Evolutionary conservation across 1,140 invertebrate species (phyloP).

Genomic region (Pogonognathellus flavescens): DNA sequence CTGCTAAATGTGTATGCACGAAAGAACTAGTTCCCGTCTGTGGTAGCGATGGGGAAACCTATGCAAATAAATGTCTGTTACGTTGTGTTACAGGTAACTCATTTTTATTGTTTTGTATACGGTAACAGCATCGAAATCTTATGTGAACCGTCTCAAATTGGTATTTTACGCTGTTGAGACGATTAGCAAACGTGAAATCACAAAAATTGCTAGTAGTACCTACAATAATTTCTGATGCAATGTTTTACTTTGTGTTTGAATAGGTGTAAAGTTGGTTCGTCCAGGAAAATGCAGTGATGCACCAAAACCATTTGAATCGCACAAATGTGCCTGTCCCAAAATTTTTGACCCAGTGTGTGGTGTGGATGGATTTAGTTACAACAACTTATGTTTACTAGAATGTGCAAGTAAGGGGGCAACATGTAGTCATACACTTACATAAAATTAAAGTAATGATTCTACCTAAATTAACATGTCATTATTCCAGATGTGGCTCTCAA

Average conservation of each 20-base stretch:
- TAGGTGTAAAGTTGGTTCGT: not conserved
- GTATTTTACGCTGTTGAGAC: too few relatives aligned
- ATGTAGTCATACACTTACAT: not conserved
- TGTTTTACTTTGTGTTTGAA: too few relatives aligned
- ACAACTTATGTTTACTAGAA: not conserved
- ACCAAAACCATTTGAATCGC: not conserved
- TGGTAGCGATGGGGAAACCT: not conserved
- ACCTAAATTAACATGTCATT: too few relatives aligned
- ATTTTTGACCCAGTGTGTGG: not conserved
- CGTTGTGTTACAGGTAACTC: not conserved
- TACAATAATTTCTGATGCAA: too few relatives aligned
- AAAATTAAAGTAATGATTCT: too few relatives aligned
- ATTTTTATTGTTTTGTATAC: not conserved
- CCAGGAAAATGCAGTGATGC: not conserved
- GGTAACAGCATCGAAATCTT: not conserved
- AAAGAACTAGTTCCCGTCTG: not conserved
- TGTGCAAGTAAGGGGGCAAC: not conserved
- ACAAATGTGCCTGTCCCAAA: not conserved
- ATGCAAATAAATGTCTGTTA: conserved; percentile 2
- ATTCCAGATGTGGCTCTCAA: too few relatives aligned
- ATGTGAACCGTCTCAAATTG: not conserved
- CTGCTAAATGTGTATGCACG: not conserved
- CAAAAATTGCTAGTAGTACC: too few relatives aligned
- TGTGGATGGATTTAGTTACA: not conserved
- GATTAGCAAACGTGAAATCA: too few relatives aligned